A percentile compares a stretch with the other conserved stretches of the same genome.
phyloP scores from a whole-genome alignment of 2,888 invertebrate species.

The Drosophila formosana region DNA sequence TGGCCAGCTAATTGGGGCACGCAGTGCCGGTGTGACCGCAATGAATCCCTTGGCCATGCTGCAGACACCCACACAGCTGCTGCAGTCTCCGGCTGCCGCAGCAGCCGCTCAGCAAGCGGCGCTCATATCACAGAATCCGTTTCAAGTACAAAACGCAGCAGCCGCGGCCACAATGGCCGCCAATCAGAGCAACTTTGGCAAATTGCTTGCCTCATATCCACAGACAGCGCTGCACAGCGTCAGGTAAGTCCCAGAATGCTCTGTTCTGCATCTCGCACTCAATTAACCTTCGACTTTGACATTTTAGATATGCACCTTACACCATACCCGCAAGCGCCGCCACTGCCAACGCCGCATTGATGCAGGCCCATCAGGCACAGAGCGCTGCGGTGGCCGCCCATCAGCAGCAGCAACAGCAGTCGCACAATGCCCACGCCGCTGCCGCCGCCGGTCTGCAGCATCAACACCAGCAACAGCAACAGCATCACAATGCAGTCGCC shows the following conservation, averaged over 20 bases:
- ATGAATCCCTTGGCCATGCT: slow-evolving; percentile 88
- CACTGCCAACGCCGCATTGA: slow-evolving; percentile 86
- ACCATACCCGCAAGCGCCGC: slow-evolving; percentile 87
- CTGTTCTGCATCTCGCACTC: not conserved
- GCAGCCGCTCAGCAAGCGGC: slow-evolving; percentile 84
- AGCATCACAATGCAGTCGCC: slow-evolving; percentile 62
- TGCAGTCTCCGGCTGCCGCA: slow-evolving; percentile 83
- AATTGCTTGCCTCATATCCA: slow-evolving; percentile 88
- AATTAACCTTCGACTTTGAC: not conserved
- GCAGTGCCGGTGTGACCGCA: slow-evolving; percentile 84
- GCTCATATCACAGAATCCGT: slow-evolving; percentile 85
- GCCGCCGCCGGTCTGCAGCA: slow-evolving; percentile 77
- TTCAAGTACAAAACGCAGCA: slow-evolving; percentile 87
- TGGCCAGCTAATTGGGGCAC: slow-evolving; percentile 85
- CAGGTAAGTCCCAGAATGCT: slow-evolving; percentile 74
- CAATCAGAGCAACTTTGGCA: slow-evolving; percentile 89
- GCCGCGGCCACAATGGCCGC: slow-evolving; percentile 87
- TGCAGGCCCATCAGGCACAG: slow-evolving; percentile 83
- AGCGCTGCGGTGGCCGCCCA: slow-evolving; percentile 81
- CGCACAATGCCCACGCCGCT: slow-evolving; percentile 69
- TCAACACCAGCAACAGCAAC: slow-evolving; percentile 68
- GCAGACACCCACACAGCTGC: slow-evolving; percentile 85
- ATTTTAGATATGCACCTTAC: slow-evolving; percentile 88
- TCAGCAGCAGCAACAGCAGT: slow-evolving; percentile 69
- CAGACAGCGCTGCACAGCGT: slow-evolving; percentile 86